Conservation (phyloP, 2,888 invertebrate species). For the Argyresthia goedartella region DNA sequence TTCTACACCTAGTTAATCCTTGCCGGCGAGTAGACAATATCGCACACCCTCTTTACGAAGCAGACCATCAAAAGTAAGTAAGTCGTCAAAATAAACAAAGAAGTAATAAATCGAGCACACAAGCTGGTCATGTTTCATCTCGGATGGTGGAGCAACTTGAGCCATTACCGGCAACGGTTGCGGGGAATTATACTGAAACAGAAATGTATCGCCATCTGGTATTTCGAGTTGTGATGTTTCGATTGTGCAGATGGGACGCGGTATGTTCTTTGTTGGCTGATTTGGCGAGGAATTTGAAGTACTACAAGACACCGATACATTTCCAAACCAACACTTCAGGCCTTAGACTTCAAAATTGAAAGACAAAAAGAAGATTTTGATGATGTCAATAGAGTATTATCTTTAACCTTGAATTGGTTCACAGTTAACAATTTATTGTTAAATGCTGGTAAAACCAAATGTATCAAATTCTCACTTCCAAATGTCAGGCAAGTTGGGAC, state of each 20-base stretch:
- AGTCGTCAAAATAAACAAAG: not conserved
- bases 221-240: not conserved
- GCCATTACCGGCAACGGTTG: conserved; percentile 8
- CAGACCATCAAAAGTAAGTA: not conserved
- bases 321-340: too few relatives aligned
- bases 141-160: conserved; percentile 5
- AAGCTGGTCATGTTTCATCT: conserved; percentile 3
- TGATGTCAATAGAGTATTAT: too few relatives aligned
- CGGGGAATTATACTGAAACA: conserved; percentile 5
- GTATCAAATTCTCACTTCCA: too few relatives aligned
- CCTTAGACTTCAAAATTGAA: too few relatives aligned
- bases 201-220: conserved; percentile 8
- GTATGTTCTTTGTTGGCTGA: not conserved
- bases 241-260: not conserved
- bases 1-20: too few relatives aligned
- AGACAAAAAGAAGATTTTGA: too few relatives aligned
- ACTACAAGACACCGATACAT: too few relatives aligned
- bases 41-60: not conserved
- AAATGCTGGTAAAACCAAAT: too few relatives aligned
- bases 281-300: not conserved
- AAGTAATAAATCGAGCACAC: not conserved
- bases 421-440: too few relatives aligned
- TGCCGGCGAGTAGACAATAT: not conserved
- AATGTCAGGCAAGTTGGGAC: too few relatives aligned
- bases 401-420: too few relatives aligned